Percentiles rank a stretch among this genome's conserved stretches.
These are phyloP conservation scores for Semotilus atromaculatus DNA, from an alignment of 2,797 vertebrate species.

Conservation along the genomic window DNA sequence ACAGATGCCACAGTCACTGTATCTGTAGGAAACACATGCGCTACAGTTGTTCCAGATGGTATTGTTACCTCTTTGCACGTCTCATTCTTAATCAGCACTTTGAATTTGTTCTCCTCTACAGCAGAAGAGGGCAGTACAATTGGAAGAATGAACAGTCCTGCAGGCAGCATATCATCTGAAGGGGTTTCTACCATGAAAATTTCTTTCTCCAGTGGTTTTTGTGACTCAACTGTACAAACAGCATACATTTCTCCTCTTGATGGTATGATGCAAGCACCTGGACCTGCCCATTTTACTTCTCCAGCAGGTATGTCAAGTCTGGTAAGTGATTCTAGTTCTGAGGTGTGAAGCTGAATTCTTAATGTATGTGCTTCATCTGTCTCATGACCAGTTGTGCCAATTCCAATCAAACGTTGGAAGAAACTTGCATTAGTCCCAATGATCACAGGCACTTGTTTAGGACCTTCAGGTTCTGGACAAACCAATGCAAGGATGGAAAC, in stretches of 20 bases:
- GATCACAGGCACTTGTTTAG: neutral
- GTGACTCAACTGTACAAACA: neutral
- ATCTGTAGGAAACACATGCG: neutral
- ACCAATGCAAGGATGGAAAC: neutral
- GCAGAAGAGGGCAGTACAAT: neutral
- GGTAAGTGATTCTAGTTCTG: neutral
- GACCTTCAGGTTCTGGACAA: neutral
- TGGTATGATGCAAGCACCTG: neutral
- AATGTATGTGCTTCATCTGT: neutral
- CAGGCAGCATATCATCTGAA: neutral
- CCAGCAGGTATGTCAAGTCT: neutral
- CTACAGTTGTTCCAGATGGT: neutral
- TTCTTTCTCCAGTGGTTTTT: neutral
- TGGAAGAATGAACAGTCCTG: neutral
- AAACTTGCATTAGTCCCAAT: neutral
- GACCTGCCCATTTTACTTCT: neutral
- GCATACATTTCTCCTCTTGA: neutral
- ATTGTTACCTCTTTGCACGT: neutral
- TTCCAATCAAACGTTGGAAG: slow-evolving; percentile 2
- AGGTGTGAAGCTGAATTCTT: neutral
- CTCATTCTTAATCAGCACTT: neutral
- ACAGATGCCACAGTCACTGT: neutral
- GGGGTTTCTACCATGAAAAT: neutral
- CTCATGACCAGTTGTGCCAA: neutral
- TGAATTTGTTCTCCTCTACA: neutral